Percentiles rank a stretch among this genome's conserved stretches.
Conservation (phyloP, 2,888 invertebrate species). For the Neoitamus cyanurus region DNA sequence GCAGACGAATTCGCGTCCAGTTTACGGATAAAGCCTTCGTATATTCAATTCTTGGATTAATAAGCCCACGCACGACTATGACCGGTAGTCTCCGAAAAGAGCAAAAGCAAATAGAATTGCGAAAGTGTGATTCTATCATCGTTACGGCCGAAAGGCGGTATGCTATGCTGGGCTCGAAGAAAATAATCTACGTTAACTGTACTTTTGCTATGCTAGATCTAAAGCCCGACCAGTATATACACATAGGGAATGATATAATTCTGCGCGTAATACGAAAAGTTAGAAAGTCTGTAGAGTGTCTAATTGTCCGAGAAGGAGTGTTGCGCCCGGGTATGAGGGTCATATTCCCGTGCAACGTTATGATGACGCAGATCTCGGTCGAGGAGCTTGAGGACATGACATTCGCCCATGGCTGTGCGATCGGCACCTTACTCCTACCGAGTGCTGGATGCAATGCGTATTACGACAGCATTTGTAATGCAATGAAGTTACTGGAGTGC, state of each 20-base stretch:
- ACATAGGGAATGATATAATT: conserved; percentile 13
- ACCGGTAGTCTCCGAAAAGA: background rate
- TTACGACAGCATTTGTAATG: background rate
- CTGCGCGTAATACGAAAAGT: background rate
- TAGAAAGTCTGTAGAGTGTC: background rate
- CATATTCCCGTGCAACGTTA: background rate
- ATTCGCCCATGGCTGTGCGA: conserved; percentile 59
- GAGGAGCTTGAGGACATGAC: conserved; percentile 63
- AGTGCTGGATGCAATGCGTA: conserved; percentile 53
- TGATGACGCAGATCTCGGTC: conserved; percentile 55
- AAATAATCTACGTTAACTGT: background rate
- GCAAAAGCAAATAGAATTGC: background rate
- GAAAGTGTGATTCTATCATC: background rate
- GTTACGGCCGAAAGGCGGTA: background rate
- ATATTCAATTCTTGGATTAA: background rate
- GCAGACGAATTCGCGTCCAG: background rate
- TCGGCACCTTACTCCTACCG: conserved; percentile 59
- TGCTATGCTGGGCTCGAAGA: background rate
- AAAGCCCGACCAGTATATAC: background rate
- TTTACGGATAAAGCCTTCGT: background rate
- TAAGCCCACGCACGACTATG: background rate
- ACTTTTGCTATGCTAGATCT: background rate
- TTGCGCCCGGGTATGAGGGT: background rate
- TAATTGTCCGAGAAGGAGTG: background rate
- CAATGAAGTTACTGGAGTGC: background rate